Evolutionary conservation across 2,113 vertebrate genomes (phyloP).

Genomic region (Rhynchopsitta pachyrhyncha): DNA sequence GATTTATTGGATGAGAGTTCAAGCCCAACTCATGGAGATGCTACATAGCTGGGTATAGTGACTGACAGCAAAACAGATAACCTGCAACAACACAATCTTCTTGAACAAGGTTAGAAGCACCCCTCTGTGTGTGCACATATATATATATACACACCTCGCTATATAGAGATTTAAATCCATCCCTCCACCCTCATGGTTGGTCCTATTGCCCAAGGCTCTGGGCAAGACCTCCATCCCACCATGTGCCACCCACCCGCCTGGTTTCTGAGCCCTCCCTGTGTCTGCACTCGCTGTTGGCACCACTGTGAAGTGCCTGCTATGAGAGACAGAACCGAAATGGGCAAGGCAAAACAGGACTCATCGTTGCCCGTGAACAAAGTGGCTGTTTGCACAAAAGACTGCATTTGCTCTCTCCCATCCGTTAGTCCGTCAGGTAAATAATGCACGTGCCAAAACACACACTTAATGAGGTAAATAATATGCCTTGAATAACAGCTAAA

Average conservation of each 20-base stretch:
- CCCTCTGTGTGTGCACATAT: neutral
- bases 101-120: neutral
- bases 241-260: neutral
- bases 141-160: neutral
- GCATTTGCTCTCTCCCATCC: slow-evolving; percentile 72
- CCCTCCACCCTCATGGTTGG: neutral
- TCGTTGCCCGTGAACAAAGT: neutral
- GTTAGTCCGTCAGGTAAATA: slow-evolving; percentile 79
- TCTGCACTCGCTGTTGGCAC: neutral
- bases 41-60: neutral
- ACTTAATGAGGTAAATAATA: slow-evolving; percentile 84
- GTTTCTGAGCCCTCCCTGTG: neutral
- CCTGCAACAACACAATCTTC: neutral
- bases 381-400: slow-evolving; percentile 74
- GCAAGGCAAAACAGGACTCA: neutral
- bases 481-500: slow-evolving; percentile 75
- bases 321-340: accelerated
- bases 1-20: neutral
- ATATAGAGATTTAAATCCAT: neutral
- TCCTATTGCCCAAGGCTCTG: accelerated
- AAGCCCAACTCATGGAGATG: neutral
- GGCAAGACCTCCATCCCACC: neutral
- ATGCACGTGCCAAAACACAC: slow-evolving; percentile 80
- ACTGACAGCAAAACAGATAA: accelerated
- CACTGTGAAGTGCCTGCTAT: accelerated